Evolutionary conservation across 2,888 invertebrate species (phyloP), one percentile per base, ranked within the genome.

Genomic region (Andrena marginata): DNA sequence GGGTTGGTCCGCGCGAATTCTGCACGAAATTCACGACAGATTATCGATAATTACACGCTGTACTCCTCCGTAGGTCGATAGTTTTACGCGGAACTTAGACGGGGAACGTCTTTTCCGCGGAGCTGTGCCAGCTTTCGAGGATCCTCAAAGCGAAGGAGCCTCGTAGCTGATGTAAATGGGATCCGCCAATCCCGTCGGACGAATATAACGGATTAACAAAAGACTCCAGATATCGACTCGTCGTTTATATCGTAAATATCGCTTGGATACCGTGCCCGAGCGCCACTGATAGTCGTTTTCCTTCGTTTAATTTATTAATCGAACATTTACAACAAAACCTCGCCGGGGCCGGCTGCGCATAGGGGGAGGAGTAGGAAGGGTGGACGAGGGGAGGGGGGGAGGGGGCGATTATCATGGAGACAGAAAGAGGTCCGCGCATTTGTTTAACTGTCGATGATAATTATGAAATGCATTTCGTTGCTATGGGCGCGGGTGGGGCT

Each of bases 391-490:
- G 71, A n/a, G 51, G 5, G 73, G 31, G 26, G n/a, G 51, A 6
- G 73, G 31, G 26, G n/a, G 75, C 82, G 77, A 82, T 83, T 77
- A 78, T 81, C 75, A 82, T 77, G 80, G 82, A 65, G 78, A 84
- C 78, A 74, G 84, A 79, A 79, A 75, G 75, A 78, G 54, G 67
- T 62, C 69, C 73, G 49, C 64, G 69, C 76, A 72, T 82, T 82
- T 81, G 82, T 82, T 82, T 81, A 77, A 82, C 81, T 81, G 82
- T 82, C 82, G 82, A 64, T 26, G 78, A 84, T 84, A 84, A 84
- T 84, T 84, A 82, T 82, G 84, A 84, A 82, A 82, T 82, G 84
- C 84, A 62, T 74, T 70, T 79, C 74, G 84, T 84, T 82, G 84
- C 70, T 82, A 71, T 79, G 79, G 79, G 56, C 26, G 4, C 1